Percentiles rank a stretch among this genome's conserved stretches.
Evolutionary conservation across 2,113 vertebrate genomes (phyloP).

Genomic region (Mellivora capensis): DNA sequence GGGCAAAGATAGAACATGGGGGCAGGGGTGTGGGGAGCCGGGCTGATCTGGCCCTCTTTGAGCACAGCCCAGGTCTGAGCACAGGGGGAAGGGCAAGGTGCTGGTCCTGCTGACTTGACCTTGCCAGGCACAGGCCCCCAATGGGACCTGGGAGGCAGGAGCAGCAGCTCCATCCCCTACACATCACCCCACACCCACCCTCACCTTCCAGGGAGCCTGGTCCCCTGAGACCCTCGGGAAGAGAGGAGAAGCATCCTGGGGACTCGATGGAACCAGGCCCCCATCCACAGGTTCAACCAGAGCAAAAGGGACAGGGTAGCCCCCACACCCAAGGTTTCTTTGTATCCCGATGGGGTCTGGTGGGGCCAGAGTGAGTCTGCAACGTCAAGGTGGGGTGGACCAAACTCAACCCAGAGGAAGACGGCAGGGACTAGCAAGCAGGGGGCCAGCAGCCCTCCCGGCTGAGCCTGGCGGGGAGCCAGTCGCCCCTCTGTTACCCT

Average conservation of each 20-base stretch:
- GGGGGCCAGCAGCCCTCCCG: background rate
- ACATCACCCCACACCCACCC: background rate
- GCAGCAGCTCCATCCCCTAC: background rate
- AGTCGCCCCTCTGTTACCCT: background rate
- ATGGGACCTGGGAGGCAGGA: background rate
- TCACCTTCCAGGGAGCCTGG: background rate
- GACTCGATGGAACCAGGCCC: background rate
- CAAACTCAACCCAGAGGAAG: background rate
- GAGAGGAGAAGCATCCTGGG: background rate
- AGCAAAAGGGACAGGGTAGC: background rate
- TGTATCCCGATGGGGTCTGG: background rate
- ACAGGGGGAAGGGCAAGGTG: accelerated
- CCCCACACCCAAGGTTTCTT: background rate
- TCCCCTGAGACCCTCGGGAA: background rate
- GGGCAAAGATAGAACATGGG: accelerated
- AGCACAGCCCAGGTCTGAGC: background rate
- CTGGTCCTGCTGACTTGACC: background rate
- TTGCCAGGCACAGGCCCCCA: background rate
- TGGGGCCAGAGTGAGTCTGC: background rate
- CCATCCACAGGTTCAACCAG: background rate
- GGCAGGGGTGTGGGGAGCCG: accelerated
- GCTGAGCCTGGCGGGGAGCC: background rate
- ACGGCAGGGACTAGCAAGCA: too few relatives aligned
- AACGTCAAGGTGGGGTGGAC: accelerated
- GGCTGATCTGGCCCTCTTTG: background rate